Percentiles rank a stretch among this genome's conserved stretches.
These are phyloP conservation scores for Carposina sasakii DNA, from an alignment of 1,140 invertebrate genomes.

Conservation along the genomic window DNA sequence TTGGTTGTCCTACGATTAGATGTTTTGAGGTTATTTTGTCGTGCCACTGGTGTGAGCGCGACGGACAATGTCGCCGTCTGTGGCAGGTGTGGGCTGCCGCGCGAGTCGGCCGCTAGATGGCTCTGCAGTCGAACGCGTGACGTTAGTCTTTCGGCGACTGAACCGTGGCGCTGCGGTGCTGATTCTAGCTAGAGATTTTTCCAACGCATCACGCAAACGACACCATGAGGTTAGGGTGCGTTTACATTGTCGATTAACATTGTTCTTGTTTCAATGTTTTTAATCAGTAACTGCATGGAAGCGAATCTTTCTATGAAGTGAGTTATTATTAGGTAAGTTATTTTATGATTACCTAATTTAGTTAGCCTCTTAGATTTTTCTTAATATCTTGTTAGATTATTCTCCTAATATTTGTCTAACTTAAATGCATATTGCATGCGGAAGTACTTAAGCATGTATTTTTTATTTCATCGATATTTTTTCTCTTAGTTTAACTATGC, in stretches of 20 bases:
- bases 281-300: too few species aligned
- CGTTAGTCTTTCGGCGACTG: constrained; percentile 57
- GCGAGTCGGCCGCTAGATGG: constrained; percentile 47
- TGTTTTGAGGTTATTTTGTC: constrained; percentile 68
- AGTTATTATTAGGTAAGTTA: too few species aligned
- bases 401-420: constrained; percentile 4
- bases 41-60: constrained; percentile 64
- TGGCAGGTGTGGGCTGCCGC: constrained; percentile 47
- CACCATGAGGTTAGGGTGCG: constrained; percentile 40
- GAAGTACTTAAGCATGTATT: too few species aligned
- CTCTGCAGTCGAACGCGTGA: constrained; percentile 36
- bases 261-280: too few species aligned
- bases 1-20: constrained; percentile 44
- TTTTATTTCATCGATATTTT: too few species aligned
- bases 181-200: constrained; percentile 67
- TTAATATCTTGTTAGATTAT: constrained; percentile 2
- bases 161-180: constrained; percentile 60
- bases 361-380: too few species aligned
- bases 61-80: constrained; percentile 52
- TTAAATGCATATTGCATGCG: too few species aligned
- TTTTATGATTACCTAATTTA: too few species aligned
- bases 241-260: constrained; percentile 32
- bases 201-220: constrained; percentile 54
- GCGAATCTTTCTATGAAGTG: too few species aligned
- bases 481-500: too few species aligned